Evolutionary conservation across 2,888 invertebrate genomes (phyloP).

Genomic region (Xylophagus ater): DNA sequence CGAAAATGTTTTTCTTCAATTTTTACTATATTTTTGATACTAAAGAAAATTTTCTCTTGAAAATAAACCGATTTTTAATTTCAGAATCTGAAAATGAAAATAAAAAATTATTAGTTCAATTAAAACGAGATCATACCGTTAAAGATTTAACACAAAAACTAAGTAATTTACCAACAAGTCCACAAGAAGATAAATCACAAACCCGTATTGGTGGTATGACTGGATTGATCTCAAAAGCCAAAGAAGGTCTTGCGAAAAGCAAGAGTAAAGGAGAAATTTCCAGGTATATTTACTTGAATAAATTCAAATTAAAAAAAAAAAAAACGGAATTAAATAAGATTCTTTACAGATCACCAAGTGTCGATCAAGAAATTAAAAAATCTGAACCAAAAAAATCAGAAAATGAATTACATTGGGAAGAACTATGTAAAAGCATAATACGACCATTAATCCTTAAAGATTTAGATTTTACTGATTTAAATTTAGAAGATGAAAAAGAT

Average conservation of each 20-base stretch:
- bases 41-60: background rate
- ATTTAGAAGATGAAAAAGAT: conserved; percentile 78
- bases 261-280: conserved; percentile 60
- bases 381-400: conserved; percentile 76
- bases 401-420: conserved; percentile 93
- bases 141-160: conserved; percentile 80
- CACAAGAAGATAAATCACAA: conserved; percentile 48
- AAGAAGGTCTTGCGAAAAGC: conserved; percentile 80
- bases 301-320: too few species aligned
- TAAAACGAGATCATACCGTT: conserved; percentile 75
- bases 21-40: background rate
- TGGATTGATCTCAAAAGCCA: conserved; percentile 85
- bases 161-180: conserved; percentile 50
- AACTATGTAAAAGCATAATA: conserved; percentile 63
- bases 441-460: conserved; percentile 79
- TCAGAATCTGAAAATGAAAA: conserved; percentile 48
- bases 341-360: conserved; percentile 53
- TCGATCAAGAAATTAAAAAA: conserved; percentile 57
- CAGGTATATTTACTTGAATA: conserved; percentile 30
- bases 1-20: background rate
- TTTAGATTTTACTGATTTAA: conserved; percentile 91
- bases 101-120: conserved; percentile 51
- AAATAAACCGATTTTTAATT: background rate
- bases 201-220: conserved; percentile 72
- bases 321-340: conserved; percentile 15